A percentile compares a stretch with the other conserved stretches of the same genome.
These are phyloP conservation scores for Nerophis ophidion DNA, from an alignment of 2,113 vertebrate species.

Conservation along the genomic window DNA sequence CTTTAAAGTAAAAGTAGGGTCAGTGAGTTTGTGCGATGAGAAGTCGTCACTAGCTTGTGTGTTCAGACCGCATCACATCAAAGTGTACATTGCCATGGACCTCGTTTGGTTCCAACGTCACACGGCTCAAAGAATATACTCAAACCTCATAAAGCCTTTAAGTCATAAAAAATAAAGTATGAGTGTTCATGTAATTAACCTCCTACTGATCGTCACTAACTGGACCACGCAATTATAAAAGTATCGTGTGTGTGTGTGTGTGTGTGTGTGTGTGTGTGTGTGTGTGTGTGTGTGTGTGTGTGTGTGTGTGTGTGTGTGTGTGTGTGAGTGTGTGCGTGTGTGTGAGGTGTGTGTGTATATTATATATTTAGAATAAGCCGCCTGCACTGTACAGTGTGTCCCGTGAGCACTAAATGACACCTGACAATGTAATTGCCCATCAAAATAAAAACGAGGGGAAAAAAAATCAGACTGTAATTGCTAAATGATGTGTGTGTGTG, in stretches of 20 bases:
- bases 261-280: neutral
- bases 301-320: neutral
- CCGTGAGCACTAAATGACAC: neutral
- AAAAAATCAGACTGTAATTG: slow-evolving; percentile 37
- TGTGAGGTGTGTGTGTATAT: neutral
- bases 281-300: neutral
- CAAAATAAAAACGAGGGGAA: slow-evolving; percentile 19
- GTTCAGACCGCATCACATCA: neutral
- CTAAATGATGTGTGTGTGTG: slow-evolving; percentile 17
- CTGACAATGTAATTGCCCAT: slow-evolving; percentile 12
- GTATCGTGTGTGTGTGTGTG: neutral
- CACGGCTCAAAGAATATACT: neutral
- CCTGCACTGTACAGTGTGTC: neutral
- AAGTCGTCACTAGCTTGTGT: neutral
- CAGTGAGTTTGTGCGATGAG: neutral
- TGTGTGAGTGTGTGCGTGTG: neutral
- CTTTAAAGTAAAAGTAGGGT: neutral
- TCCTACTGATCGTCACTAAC: neutral
- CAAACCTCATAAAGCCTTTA: neutral
- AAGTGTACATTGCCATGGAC: too few species aligned
- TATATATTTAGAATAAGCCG: too few species aligned
- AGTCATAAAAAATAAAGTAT: neutral
- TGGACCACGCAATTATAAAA: neutral
- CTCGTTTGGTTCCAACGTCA: neutral
- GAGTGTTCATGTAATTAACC: neutral